Evolutionary conservation across 2,113 vertebrate species (phyloP).

Genomic region (Anseranas semipalmata): DNA sequence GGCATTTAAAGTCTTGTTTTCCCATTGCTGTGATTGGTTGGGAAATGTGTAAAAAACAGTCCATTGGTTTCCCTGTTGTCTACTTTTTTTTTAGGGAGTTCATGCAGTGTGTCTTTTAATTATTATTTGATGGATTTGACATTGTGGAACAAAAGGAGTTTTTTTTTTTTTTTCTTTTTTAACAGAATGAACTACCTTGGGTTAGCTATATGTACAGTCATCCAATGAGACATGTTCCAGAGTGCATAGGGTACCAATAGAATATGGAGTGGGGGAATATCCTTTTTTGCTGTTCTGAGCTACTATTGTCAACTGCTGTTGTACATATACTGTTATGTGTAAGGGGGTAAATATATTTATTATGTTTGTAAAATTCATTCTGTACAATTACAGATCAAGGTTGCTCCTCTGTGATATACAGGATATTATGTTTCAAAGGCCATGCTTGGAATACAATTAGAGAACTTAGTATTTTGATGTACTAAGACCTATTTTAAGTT

Average conservation of each 20-base stretch:
- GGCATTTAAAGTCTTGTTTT: constrained; percentile 68
- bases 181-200: constrained; percentile 61
- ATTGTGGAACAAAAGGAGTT: constrained; percentile 67
- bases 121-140: constrained; percentile 62
- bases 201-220: constrained; percentile 62
- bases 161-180: not conserved
- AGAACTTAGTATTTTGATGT: constrained; percentile 88
- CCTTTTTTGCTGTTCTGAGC: constrained; percentile 81
- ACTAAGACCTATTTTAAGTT: constrained; percentile 89
- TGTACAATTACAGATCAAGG: constrained; percentile 88
- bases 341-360: constrained; percentile 89
- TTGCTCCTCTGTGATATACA: constrained; percentile 86
- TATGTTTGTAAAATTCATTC: constrained; percentile 89
- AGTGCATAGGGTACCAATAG: constrained; percentile 70
- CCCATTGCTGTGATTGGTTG: constrained; percentile 70
- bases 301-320: constrained; percentile 88
- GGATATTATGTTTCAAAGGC: constrained; percentile 83
- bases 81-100: constrained; percentile 47
- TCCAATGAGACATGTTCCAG: constrained; percentile 65
- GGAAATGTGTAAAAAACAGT: constrained; percentile 63
- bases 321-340: constrained; percentile 86
- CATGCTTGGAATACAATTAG: constrained; percentile 87
- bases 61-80: constrained; percentile 52
- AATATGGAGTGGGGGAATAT: constrained; percentile 71
- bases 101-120: constrained; percentile 53